Conservation (phyloP, 2,797 vertebrate genomes). For the Merluccius polli region DNA sequence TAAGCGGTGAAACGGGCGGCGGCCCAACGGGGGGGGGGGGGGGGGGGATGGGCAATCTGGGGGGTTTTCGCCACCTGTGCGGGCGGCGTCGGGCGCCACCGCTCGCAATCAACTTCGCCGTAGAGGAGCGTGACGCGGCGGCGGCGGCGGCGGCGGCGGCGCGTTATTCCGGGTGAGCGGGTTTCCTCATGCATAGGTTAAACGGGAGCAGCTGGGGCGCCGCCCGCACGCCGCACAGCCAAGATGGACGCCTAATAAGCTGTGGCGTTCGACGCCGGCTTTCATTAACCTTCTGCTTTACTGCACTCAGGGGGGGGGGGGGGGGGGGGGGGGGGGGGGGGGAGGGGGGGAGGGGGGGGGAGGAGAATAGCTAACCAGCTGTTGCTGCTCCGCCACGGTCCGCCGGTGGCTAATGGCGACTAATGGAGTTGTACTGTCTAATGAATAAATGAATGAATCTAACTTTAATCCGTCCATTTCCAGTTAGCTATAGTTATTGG, state of each 20-base stretch:
- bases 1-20: background rate
- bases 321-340: slow-evolving; percentile 41
- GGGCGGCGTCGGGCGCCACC: background rate
- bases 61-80: background rate
- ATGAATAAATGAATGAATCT: slow-evolving; percentile 5
- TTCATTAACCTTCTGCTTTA: slow-evolving; percentile 72
- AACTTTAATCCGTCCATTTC: too few relatives aligned
- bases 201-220: slow-evolving; percentile 55
- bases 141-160: too few relatives aligned
- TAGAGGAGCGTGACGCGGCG: background rate
- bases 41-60: too few relatives aligned
- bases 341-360: slow-evolving; percentile 29
- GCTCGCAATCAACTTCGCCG: background rate
- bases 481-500: too few relatives aligned
- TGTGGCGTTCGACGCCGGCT: slow-evolving; percentile 56
- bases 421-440: slow-evolving; percentile 35
- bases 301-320: slow-evolving; percentile 37
- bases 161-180: slow-evolving; percentile 39
- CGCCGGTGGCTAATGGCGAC: slow-evolving; percentile 10
- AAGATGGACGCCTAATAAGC: slow-evolving; percentile 57
- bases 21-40: too few relatives aligned
- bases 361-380: slow-evolving; percentile 63
- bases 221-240: slow-evolving; percentile 19
- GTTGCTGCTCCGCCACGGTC: slow-evolving; percentile 45
- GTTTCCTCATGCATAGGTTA: slow-evolving; percentile 44